These are phyloP conservation scores for Cynaeus angustus DNA, from an alignment of 2,888 invertebrate genomes.

Conservation along the genomic window DNA sequence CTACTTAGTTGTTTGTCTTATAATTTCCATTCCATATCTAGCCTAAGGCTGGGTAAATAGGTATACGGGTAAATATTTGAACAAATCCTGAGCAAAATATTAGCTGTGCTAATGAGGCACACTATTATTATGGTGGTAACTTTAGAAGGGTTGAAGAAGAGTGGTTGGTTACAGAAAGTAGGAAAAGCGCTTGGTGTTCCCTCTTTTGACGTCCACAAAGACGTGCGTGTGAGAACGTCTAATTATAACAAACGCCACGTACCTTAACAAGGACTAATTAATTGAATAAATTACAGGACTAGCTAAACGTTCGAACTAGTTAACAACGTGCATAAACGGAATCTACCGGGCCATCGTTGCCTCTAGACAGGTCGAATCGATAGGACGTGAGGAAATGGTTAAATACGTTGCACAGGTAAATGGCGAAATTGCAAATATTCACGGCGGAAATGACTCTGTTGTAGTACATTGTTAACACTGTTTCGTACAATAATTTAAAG, in stretches of 20 bases:
- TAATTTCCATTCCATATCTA: conserved; percentile 33
- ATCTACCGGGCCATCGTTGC: conserved; percentile 11
- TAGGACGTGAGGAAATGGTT: conserved; percentile 1
- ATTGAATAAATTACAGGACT: conserved; percentile 55
- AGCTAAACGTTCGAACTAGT: conserved; percentile 49
- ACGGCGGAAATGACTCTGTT: not conserved
- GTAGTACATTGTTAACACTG: too few species aligned
- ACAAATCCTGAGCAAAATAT: conserved; percentile 36
- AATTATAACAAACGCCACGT: conserved; percentile 54
- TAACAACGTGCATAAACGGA: conserved; percentile 50
- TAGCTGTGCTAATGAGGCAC: conserved; percentile 32
- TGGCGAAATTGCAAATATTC: not conserved
- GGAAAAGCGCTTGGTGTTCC: not conserved
- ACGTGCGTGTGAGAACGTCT: conserved; percentile 45
- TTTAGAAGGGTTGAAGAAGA: conserved; percentile 38
- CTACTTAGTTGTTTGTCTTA: conserved; percentile 22
- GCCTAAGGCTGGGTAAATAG: conserved; percentile 33
- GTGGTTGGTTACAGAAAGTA: not conserved
- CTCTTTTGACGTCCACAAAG: conserved; percentile 30
- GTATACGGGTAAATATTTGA: conserved; percentile 39
- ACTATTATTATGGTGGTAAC: conserved; percentile 29
- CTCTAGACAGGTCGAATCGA: conserved; percentile 2
- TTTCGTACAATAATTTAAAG: too few species aligned
- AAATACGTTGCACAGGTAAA: conserved; percentile 2
- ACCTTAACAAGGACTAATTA: conserved; percentile 53